Base-by-base conservation (phyloP, 2,113 vertebrate species). In the Myotis brandtii region DNA sequence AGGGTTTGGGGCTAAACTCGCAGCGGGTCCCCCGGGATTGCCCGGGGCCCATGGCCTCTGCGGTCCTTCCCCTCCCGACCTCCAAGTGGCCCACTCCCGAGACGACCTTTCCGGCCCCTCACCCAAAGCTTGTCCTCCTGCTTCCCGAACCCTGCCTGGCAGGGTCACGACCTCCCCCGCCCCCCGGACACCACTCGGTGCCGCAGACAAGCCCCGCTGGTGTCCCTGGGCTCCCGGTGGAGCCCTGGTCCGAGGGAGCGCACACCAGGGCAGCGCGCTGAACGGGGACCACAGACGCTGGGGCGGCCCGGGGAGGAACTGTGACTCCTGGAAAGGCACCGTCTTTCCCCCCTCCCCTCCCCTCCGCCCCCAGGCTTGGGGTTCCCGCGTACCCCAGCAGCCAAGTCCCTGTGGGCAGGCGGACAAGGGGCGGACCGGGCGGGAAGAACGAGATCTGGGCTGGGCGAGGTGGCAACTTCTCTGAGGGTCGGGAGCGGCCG, bases 21-120 rank as follows among this genome's bases (percentile, higher is more conserved):
- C 14, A 1, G 81, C 9, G 72, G 50, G 76, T 84, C 93, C 70
- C 97, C 91, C 1, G 91, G 54, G 83, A 91, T 85, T 11, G 56
- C 66, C 70, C 81, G 9, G 32, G 95, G 86, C 85, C 79, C 76
- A n/a, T 40, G 88, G 54, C 94, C 94, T 52, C 86, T 16, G 62
- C 46, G 75, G 77, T n/a, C 34, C 5, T 20, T 64, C 64, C 66
- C 70, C 73, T 77, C 72, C 59, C 77, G 91, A 93, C 94, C 91
- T 91, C 76, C 1, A 27, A 56, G 85, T 43, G 97, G 94, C 98
- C 97, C 90, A 79, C 96, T 95, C 98, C 98, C 93, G 67, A 59
- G 48, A 62, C 85, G 92, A 17, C 40, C 84, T 27, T 6, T 9
- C 9, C 0, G 37, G 34, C 25, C 59, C 18, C 48, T 52, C 59